Conservation (phyloP, 2,888 invertebrate genomes). For the Carcina quercana region DNA sequence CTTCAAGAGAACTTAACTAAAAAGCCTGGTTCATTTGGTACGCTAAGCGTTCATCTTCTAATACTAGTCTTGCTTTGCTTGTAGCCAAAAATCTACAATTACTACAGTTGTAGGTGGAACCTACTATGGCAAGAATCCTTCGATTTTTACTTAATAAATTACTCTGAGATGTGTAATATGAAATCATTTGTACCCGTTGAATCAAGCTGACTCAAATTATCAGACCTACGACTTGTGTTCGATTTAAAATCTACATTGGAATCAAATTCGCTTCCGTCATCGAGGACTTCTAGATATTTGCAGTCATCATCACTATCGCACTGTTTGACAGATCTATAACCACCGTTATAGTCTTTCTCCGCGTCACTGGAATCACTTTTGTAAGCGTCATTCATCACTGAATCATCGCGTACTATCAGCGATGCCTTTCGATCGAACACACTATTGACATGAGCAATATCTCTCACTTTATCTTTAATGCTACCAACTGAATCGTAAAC, state of each 20-base stretch:
- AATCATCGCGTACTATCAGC: constrained; percentile 25
- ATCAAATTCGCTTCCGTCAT: constrained; percentile 56
- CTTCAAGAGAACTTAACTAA: no score
- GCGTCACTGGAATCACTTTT: constrained; percentile 36
- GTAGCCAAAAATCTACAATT: neutral
- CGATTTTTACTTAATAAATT: constrained; percentile 8
- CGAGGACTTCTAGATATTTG: constrained; percentile 58
- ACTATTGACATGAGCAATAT: constrained; percentile 36
- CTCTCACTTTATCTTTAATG: constrained; percentile 40
- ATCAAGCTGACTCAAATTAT: constrained; percentile 29
- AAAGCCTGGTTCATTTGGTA: no score
- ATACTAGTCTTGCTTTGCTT: neutral
- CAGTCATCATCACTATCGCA: constrained; percentile 53
- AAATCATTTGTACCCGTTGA: constrained; percentile 18
- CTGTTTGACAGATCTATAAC: constrained; percentile 37
- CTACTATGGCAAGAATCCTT: neutral
- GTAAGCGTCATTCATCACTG: constrained; percentile 32
- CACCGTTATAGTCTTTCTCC: constrained; percentile 23
- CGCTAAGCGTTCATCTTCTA: neutral
- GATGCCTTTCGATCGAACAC: constrained; percentile 42
- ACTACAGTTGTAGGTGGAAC: neutral
- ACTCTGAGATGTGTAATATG: constrained; percentile 27
- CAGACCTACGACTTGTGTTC: constrained; percentile 18
- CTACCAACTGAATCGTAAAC: constrained; percentile 51
- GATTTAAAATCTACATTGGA: constrained; percentile 8